phyloP scores from a whole-genome alignment of 2,113 vertebrate species.

The Hypanus sabinus region DNA sequence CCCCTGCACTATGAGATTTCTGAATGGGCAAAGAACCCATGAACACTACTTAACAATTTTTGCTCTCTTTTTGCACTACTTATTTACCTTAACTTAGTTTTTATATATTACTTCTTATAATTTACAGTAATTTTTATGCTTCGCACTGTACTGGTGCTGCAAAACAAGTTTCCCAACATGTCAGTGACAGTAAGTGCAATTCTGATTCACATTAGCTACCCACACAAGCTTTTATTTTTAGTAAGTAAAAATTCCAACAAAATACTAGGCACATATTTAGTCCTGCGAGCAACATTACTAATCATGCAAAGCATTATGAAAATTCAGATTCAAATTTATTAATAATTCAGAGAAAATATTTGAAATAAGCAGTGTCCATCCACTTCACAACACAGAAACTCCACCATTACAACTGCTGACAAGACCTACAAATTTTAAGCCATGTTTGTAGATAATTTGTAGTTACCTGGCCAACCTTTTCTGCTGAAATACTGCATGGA shows the following conservation, averaged over 20 bases:
- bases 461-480: constrained; percentile 72
- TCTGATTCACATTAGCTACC: neutral
- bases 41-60: no score
- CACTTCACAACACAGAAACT: neutral
- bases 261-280: neutral
- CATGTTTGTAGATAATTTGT: neutral
- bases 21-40: no score
- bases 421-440: neutral
- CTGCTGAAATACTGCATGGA: constrained; percentile 63
- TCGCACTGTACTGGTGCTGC: no score
- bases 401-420: neutral
- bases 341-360: neutral
- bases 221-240: constrained; percentile 1
- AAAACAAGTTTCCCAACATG: no score
- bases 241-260: neutral
- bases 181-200: no score
- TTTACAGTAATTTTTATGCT: no score
- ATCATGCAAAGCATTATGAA: neutral
- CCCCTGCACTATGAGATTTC: no score
- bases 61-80: no score
- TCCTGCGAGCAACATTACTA: neutral
- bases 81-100: no score
- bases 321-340: neutral
- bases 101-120: no score
- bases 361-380: no score